Evolutionary conservation across 2,888 invertebrate species (phyloP), one percentile per base, ranked within the genome.

Genomic region (Leptinotarsa juncta): DNA sequence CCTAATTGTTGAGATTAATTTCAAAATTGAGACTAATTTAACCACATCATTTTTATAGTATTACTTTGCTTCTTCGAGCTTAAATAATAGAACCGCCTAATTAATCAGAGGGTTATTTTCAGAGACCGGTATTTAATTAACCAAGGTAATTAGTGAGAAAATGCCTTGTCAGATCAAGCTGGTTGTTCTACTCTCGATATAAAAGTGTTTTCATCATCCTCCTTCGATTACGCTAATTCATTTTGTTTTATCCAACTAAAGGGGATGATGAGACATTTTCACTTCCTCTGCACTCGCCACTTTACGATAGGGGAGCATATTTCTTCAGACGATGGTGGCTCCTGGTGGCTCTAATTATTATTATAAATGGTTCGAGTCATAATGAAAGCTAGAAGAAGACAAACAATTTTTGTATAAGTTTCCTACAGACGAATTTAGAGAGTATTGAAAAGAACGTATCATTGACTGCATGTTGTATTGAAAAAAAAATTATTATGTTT

Each of bases 71-170:
- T 60, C n/a, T 60, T 32, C 2, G 12, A 55, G 42, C 68, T 48
- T 23, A 75, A 75, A 79, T 71, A 76, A 79, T 77, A 75, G 74
- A 70, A 71, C 72, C 71, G 70, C 75, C 78, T 79, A 82, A 82
- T 82, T 82, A 82, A 82, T 82, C 81, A 82, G 72, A 67, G 79
- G 78, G 79, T 82, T 79, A 78, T 80, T 81, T 79, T 75, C 23
- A 57, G 57, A 76, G 79, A 72, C 78, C 81, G 81, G 79, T 81
- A 81, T 84, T 82, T 84, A 83, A 84, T 84, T 84, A 84, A 82
- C 79, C 76, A 78, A 83, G 80, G 81, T 83, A 84, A 83, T 84
- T 83, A 84, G 82, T 77, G 81, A 81, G 82, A 84, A 84, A 81
- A 79, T 81, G 84, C 84, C 79, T 74, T 80, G 84, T 84, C 84